These are phyloP conservation scores for Mayetiola destructor DNA, from an alignment of 2,888 invertebrate species.

Conservation along the genomic window DNA sequence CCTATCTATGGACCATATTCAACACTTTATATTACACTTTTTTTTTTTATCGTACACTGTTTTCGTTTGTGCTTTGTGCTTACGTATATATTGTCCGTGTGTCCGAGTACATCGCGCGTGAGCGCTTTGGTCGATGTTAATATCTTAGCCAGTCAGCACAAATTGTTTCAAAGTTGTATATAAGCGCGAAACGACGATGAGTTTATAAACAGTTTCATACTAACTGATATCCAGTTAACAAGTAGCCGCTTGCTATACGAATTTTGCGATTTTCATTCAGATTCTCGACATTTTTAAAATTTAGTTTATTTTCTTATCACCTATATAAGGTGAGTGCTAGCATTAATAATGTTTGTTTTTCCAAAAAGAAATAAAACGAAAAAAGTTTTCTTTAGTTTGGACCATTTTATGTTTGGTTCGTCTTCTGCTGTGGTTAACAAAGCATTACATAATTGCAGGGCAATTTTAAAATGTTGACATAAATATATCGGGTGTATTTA, in stretches of 20 bases:
- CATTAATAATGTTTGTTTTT: too few species aligned
- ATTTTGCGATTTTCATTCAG: not conserved
- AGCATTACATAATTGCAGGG: too few species aligned
- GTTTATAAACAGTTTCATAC: constrained; percentile 3
- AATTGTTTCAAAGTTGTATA: not conserved
- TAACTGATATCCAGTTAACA: not conserved
- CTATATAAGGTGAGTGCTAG: constrained; percentile 3
- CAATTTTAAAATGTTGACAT: too few species aligned
- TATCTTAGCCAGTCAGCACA: not conserved
- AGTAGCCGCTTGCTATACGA: not conserved
- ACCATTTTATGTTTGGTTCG: too few species aligned
- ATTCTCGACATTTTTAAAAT: not conserved
- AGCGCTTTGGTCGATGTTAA: not conserved
- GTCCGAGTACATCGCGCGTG: constrained; percentile 6
- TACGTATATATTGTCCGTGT: not conserved
- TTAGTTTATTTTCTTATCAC: not conserved
- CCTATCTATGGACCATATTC: not conserved
- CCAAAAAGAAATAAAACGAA: too few species aligned
- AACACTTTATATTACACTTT: too few species aligned
- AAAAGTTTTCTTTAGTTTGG: too few species aligned
- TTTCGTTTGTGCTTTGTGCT: constrained; percentile 6
- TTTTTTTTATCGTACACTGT: too few species aligned
- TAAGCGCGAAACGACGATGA: not conserved
- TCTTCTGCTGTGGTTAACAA: too few species aligned
- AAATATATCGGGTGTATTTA: too few species aligned